phyloP scores from a whole-genome alignment of 2,113 vertebrate genomes.

The Podiceps cristatus region DNA sequence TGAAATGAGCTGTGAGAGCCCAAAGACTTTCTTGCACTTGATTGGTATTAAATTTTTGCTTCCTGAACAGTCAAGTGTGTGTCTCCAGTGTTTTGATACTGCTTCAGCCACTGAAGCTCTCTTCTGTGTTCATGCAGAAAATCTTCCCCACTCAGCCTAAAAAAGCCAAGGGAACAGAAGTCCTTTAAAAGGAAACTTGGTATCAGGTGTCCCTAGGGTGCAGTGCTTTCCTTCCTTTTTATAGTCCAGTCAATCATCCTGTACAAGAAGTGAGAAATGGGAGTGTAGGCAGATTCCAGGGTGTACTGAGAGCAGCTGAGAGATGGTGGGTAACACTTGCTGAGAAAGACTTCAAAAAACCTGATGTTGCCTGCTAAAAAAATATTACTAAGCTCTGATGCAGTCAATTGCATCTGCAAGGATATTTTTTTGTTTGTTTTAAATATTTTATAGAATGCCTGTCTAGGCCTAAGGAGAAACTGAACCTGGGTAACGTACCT shows the following conservation, averaged over 20 bases:
- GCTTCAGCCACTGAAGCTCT: not conserved
- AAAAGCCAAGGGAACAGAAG: not conserved
- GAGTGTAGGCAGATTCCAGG: not conserved
- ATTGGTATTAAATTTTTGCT: not conserved
- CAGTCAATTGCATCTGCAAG: not conserved
- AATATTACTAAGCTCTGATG: not conserved
- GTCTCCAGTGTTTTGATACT: not conserved
- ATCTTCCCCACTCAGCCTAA: not conserved
- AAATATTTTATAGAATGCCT: not conserved
- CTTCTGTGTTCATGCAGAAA: not conserved
- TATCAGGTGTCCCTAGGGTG: not conserved
- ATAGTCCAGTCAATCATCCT: not conserved
- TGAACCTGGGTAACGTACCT: not conserved
- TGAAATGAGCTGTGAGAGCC: not conserved
- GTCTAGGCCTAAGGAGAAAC: not conserved
- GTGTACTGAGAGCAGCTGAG: not conserved
- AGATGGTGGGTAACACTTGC: not conserved
- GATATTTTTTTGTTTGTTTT: not conserved
- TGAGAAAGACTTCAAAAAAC: not conserved
- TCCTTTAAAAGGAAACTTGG: not conserved
- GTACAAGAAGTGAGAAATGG: not conserved
- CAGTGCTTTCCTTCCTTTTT: constrained; percentile 5
- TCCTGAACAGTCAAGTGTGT: not conserved
- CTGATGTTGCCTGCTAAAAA: not conserved
- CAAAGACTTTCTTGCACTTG: not conserved